Base-by-base conservation (phyloP, 2,797 vertebrate species). In the Epinephelus malabaricus region DNA sequence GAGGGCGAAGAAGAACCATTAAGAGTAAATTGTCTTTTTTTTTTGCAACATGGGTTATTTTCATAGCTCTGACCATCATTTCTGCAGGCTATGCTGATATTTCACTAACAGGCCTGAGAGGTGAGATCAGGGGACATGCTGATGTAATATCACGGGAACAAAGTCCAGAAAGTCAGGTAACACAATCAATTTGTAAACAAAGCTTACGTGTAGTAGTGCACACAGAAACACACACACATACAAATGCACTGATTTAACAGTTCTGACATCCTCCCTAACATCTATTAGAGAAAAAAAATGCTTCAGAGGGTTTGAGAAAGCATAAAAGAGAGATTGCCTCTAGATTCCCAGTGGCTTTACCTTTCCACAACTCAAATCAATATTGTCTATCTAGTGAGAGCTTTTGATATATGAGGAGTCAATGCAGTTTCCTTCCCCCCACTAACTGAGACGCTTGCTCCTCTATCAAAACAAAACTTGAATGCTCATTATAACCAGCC, bases 321-420 rank as follows among this genome's bases (percentile, higher is more conserved):
- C 73, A 85, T 83, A 70, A 93, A 90, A 85, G 79, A 91, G 69
- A 84, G 84, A 87, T 89, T 86, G 84, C 86, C 77, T 89, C 69
- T 47, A 76, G 76, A 90, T 90, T 94, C 91, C 89, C 87, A 83
- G 79, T 82, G 92, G 91, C 84, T 90, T 85, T 86, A 88, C 89
- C 82, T 89, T 86, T 88, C 87, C 79, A 73, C 86, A 81, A 82
- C 69, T 82, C 72, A 69, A 86, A 95, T 96, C 94, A 92, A 95
- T 95, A 94, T 88, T 87, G 88, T 94, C 94, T 94, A 86, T 90
- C 91, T 91, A 86, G 91, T 86, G 87, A 92, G 89, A 78, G 80
- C 79, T 76, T 92, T 88, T 95, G 93, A 94, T 93, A 89, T 94
- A 94, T 95, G 91, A 80, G 74, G 84, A 94, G 92, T 88, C 92